Evolutionary conservation across 2,113 vertebrate genomes (phyloP).

Genomic region (Cebus imitator): DNA sequence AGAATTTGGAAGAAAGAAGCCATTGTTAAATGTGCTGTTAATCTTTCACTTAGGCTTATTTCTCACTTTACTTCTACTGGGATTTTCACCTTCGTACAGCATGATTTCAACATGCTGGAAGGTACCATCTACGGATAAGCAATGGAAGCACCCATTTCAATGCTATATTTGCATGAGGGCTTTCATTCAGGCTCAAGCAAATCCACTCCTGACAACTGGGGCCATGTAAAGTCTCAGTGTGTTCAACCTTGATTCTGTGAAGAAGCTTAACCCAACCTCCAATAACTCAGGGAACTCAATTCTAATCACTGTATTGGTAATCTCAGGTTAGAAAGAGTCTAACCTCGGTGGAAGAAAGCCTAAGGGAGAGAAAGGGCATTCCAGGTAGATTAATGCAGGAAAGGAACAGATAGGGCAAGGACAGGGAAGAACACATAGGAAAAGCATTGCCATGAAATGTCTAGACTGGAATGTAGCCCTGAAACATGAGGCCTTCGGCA

Average conservation of each 20-base stretch:
- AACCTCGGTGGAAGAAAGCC: not conserved
- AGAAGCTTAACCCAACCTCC: not conserved
- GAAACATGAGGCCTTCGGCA: accelerated
- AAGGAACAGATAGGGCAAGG: not conserved
- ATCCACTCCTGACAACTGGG: not conserved
- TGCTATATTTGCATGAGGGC: not conserved
- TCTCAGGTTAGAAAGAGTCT: not conserved
- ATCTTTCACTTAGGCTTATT: not conserved
- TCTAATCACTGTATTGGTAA: constrained; percentile 3
- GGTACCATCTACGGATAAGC: not conserved
- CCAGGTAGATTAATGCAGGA: not conserved
- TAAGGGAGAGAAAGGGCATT: not conserved
- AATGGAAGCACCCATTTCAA: not conserved
- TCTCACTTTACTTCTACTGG: not conserved
- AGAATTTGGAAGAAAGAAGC: not conserved
- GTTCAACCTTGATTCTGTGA: not conserved
- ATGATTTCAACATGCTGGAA: not conserved
- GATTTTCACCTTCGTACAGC: not conserved
- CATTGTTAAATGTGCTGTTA: not conserved
- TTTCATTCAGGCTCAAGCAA: not conserved
- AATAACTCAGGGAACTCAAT: not conserved
- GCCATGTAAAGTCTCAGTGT: not conserved
- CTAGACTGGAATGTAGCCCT: not conserved
- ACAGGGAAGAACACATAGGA: not conserved
- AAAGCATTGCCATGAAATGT: accelerated